These are phyloP conservation scores for Rhynchophorus ferrugineus DNA, from an alignment of 1,140 invertebrate genomes.

Conservation along the genomic window DNA sequence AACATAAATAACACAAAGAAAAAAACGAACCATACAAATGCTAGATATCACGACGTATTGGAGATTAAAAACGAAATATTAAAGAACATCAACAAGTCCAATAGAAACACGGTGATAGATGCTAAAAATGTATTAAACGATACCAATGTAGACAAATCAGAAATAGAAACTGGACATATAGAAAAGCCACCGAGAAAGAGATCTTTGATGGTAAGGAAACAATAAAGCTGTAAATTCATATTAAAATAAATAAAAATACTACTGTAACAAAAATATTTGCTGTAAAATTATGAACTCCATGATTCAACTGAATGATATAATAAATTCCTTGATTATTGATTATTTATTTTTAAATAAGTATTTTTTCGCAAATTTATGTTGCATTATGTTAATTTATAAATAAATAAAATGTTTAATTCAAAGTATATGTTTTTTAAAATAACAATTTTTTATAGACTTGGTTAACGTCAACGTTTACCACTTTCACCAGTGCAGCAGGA, in stretches of 20 bases:
- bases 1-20: neutral
- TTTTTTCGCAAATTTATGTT: no score
- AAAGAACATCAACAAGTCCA: neutral
- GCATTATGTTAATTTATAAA: neutral
- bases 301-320: no score
- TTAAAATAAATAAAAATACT: no score
- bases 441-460: constrained; percentile 1
- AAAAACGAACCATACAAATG: neutral
- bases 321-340: no score
- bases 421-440: neutral
- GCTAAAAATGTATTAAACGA: neutral
- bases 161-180: neutral
- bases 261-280: no score
- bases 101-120: neutral
- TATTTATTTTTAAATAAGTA: neutral
- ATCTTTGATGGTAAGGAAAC: neutral
- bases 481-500: neutral
- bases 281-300: no score
- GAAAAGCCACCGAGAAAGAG: neutral
- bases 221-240: no score
- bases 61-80: neutral
- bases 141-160: neutral
- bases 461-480: neutral
- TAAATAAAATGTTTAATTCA: neutral
- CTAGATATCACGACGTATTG: neutral